Base-by-base conservation (phyloP, 2,113 vertebrate genomes). In the Axis porcinus region DNA sequence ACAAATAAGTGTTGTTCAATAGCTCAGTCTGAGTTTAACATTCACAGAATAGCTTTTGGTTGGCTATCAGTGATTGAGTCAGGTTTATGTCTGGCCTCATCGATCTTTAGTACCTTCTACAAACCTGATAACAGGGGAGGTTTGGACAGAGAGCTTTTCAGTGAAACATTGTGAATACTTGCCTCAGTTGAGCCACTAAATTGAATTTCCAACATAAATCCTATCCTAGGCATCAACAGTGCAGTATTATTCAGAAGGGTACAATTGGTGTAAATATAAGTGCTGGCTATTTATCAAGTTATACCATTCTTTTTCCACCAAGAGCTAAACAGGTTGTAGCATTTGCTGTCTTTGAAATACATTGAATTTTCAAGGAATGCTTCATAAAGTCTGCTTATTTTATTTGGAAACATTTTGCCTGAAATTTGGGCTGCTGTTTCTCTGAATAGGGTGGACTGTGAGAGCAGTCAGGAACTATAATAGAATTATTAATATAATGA, bases 131-230 rank as follows among this genome's bases (percentile, higher is more conserved):
- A 28, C 1, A 13, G 91, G 28, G 13, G 40, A 87, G n/a, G 86
- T 3, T 5, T 81, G 28, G 36, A 67, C 15, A 93, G 89, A 89
- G 54, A 97, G 40, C 19, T 78, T 94, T 94, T 60, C 54, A 67
- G 47, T 6, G 67, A 97, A 94, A 94, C 62, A 40, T 45, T 76
- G 36, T 97, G 57, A 97, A 96, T 92, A 84, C 78, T 90, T 94
- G 62, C 85, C 83, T 96, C 78, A 82, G 47, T 67, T 91, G 23
- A 94, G 64, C 33, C 45, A 85, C 95, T 87, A 97, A 91, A 97
- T 95, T 97, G 96, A 97, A 97, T 96, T 92, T 97, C 78, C 30
- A 64, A 74, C 87, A 94, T 97, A 89, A 98, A 97, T 97, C 54
- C 95, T 87, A n/a, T 74, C n/a, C 33, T 64, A 64, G 94, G 47